Evolutionary conservation across 2,113 vertebrate genomes (phyloP), one percentile per base, ranked within the genome.

Genomic region (Loxodonta africana): DNA sequence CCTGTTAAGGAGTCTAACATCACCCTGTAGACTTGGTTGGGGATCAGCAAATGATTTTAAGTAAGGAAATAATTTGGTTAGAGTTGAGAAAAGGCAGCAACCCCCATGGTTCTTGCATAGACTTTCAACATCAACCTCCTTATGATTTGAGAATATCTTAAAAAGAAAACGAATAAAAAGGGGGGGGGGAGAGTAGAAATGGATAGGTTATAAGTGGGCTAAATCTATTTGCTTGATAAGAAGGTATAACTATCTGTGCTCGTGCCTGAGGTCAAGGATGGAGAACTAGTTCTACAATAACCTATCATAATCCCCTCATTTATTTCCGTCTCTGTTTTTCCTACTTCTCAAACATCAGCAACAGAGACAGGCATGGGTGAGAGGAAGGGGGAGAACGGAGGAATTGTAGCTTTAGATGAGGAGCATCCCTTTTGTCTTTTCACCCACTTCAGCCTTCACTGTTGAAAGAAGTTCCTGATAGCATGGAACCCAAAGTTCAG

Each of bases 1-100:
- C 23, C 8, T 65, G 6, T 44, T 84, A 80, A 80, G 62, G 48
- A 76, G 51, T 83, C 6, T 57, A 88, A 77, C 90, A 51, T 73
- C 84, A 91, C 76, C 80, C 8, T 51, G 5, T 4, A 57, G 62
- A 86, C 12, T 83, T n/a, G 11, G 74, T 76, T 26, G 30, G 73
- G 62, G 86, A 89, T 69, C 60, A 82, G 44, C 46, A 84, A 83
- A 76, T 81, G 74, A 51, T 87, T 94, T 73, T 62, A 84, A 69
- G 8, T n/a, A 76, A 82, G 41, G n/a, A 93, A 84, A 86, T 44
- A 63, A 97, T 93, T 71, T 95, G 65, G 8, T 80, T 20, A 86
- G 62, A 69, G n/a, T 67, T 95, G 71, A 91, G 84, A 82, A 91
- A 93, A 91, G 46, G 78, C 62, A 92, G 57, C 7, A 44, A n/a